Base-by-base conservation (phyloP, 2,797 vertebrate species). In the Premnoplex brunnescens region DNA sequence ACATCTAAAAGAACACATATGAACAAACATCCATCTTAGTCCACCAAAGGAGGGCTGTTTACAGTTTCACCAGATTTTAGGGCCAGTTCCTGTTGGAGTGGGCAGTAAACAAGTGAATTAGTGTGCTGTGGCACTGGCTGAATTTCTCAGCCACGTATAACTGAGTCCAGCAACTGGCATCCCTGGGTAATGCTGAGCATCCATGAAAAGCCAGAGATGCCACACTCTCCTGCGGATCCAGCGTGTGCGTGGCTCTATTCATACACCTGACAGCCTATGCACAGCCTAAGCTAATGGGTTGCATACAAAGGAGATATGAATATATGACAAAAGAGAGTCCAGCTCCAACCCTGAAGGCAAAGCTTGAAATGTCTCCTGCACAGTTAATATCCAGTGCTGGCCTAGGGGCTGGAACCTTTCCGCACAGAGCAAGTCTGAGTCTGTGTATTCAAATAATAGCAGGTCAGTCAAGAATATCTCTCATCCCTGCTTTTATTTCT, bases 1-100 rank as follows among this genome's bases (percentile, higher is more conserved):
- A 59, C n/a, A 89, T 49, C 83, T 43, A 43, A 89, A 94, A 91
- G 83, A 90, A 73, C 55, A 71, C 55, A 28, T 56, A 84, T 21
- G 83, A 93, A 71, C 77, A 93, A 85, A 48, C 59, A 93, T 82
- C 63, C 74, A 67, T 90, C 87, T 52, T 52, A 59, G 63, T n/a
- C 75, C 71, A n/a, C 10, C 0, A 9, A 44, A 44, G 34, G 75
- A 56, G 32, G 7, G 51, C 74, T 87, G 51, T 71, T 95, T 56
- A 49, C 63, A 91, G 30, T 78, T 89, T 62, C 51, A 44, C 7
- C 67, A 48, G 69, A 69, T 93, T 91, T 89, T 60, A 85, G 74
- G 88, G 83, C 83, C 37, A 5, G 67, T 74, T 94, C 80, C 81
- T 82, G 34, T 39, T 71, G 83, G 88, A 87, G 66, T 60, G 94